These are phyloP conservation scores for Agrenia bidenticulata DNA, from an alignment of 2,888 invertebrate species.

Conservation along the genomic window DNA sequence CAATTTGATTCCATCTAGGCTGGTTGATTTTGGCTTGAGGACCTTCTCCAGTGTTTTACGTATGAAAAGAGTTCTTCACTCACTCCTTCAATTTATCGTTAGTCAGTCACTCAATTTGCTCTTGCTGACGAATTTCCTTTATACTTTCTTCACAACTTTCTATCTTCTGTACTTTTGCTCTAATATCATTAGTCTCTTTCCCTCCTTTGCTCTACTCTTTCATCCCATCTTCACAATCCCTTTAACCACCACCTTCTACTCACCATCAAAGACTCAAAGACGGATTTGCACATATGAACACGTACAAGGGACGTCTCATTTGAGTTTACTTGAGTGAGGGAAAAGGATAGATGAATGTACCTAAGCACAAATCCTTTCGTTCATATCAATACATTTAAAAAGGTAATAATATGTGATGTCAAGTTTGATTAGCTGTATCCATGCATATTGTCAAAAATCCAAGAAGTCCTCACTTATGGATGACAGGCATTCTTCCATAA, in stretches of 20 bases:
- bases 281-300: background rate
- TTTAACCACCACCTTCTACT: too few relatives aligned
- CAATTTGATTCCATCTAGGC: slow-evolving; percentile 13
- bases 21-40: slow-evolving; percentile 13
- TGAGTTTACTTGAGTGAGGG: too few relatives aligned
- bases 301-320: background rate
- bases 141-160: slow-evolving; percentile 18
- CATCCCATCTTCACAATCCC: background rate
- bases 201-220: slow-evolving; percentile 8
- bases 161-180: slow-evolving; percentile 13
- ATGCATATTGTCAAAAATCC: too few relatives aligned
- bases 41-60: slow-evolving; percentile 16
- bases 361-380: too few relatives aligned
- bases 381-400: too few relatives aligned
- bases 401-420: too few relatives aligned
- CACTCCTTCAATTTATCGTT: slow-evolving; percentile 15
- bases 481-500: too few relatives aligned
- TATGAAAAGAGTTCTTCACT: slow-evolving; percentile 5
- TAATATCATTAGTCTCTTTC: slow-evolving; percentile 30
- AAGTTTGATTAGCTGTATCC: too few relatives aligned
- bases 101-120: slow-evolving; percentile 20
- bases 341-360: too few relatives aligned
- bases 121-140: slow-evolving; percentile 27
- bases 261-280: too few relatives aligned
- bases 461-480: too few relatives aligned